Base-by-base conservation (phyloP, 2,113 vertebrate genomes). In the Girardinichthys multiradiatus region DNA sequence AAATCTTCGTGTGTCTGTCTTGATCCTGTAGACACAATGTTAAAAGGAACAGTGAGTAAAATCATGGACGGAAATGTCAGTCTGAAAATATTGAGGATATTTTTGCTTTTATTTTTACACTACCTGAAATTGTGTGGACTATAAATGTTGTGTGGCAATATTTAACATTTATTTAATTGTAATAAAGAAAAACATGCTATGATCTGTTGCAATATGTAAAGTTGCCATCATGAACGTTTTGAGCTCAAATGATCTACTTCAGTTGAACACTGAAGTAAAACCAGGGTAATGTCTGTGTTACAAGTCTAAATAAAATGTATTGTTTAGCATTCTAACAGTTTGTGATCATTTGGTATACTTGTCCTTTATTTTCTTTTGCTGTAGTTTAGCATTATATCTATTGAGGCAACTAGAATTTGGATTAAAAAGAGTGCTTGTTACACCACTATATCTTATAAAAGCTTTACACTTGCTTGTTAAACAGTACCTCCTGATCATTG, bases 151-250 rank as follows among this genome's bases (percentile, higher is more conserved):
- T 35, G 54, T 61, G 68, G 37, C 27, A 72, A 68, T 62, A 33
- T 26, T 51, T 30, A 12, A 17, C 57, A 61, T 37, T 57, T 19
- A 15, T 61, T 62, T 61, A 63, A 27, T 13, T 30, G 13, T 82
- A 26, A 77, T 68, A 26, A 79, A 72, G n/a, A 29, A 10, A 24
- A 17, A 33, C 57, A 45, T 17, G 4, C 26, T 58, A 13, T 72
- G 2, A 70, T 60, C 39, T 45, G 62, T 54, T 76, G 82, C 75
- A 68, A 45, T 77, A 64, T 79, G 29, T 67, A 26, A 69, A 68
- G 35, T 45, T 61, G 59, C 66, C 26, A 61, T 78, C 29, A 64
- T 79, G 68, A 80, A 77, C 84, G 76, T 81, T n/a, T 65, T 14
- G 15, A 15, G 37, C 21, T 70, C 1, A 72, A 70, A 60, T 64